Percentiles rank a stretch among this genome's conserved stretches.
phyloP scores from a whole-genome alignment of 2,113 vertebrate species.

The Psettodes erumei region DNA sequence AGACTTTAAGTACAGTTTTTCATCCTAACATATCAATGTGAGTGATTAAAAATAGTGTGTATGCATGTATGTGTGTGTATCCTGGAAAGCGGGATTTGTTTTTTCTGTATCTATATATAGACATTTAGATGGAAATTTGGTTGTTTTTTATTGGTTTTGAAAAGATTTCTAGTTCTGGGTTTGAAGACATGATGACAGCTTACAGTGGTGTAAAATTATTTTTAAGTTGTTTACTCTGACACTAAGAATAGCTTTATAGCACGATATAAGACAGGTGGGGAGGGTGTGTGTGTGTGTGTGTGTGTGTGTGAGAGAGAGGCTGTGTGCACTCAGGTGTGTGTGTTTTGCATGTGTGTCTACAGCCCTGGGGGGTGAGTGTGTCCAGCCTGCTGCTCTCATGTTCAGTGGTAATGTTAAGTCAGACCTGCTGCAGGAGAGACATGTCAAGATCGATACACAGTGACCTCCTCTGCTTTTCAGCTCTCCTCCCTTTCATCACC shows the following conservation, averaged over 20 bases:
- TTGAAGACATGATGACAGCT: not conserved
- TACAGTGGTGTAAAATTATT: conserved; percentile 18
- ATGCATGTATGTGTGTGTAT: not conserved
- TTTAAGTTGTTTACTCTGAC: conserved; percentile 23
- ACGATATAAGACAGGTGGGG: conserved; percentile 12
- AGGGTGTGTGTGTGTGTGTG: conserved; percentile 17
- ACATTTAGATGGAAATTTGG: not conserved
- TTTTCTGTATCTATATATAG: not conserved
- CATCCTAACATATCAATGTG: not conserved
- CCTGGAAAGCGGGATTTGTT: not conserved
- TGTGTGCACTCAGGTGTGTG: conserved; percentile 8
- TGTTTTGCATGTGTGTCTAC: conserved; percentile 18
- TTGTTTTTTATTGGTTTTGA: not conserved
- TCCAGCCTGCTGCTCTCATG: conserved; percentile 57
- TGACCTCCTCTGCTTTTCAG: conserved; percentile 55
- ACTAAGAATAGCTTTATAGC: conserved; percentile 31
- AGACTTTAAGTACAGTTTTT: not conserved
- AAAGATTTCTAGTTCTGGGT: conserved; percentile 12
- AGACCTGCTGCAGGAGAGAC: conserved; percentile 52
- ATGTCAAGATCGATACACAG: conserved; percentile 52
- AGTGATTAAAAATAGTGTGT: not conserved
- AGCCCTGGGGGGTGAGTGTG: conserved; percentile 26
- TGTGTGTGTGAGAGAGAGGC: conserved; percentile 33
- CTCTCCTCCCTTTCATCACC: conserved; percentile 21
- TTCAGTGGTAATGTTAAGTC: conserved; percentile 51